A percentile compares a stretch with the other conserved stretches of the same genome.
These are phyloP conservation scores for Globodera rostochiensis DNA, from an alignment of 1,140 invertebrate genomes.

Conservation along the genomic window DNA sequence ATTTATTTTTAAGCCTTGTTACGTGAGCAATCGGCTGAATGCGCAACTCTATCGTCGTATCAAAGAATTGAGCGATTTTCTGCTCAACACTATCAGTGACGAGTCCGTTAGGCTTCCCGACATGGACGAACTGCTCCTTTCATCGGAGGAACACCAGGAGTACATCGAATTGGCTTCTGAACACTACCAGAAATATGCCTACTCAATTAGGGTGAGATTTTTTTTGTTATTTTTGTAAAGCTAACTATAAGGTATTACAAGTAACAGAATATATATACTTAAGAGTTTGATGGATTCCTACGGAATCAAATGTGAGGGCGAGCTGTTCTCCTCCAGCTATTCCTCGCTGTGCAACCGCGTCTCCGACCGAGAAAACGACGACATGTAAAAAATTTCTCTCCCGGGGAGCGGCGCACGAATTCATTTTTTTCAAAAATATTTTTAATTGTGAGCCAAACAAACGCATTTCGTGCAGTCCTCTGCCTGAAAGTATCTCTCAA, in stretches of 20 bases:
- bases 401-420: no score
- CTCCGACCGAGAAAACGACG: conserved; percentile 42
- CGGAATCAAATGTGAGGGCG: conserved; percentile 54
- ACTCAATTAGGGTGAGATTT: conserved; percentile 24
- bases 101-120: conserved; percentile 23
- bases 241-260: no score
- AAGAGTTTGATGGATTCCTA: conserved; percentile 56
- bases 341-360: conserved; percentile 37
- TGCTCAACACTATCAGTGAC: conserved; percentile 24
- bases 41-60: conserved; percentile 28
- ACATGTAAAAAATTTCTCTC: conserved; percentile 27
- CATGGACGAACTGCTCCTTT: conserved; percentile 23
- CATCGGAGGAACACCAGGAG: background rate
- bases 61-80: conserved; percentile 21
- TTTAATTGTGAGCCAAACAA: background rate
- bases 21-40: conserved; percentile 36
- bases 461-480: no score
- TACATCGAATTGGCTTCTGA: conserved; percentile 27
- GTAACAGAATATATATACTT: conserved; percentile 12
- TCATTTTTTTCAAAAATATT: background rate
- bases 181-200: conserved; percentile 29
- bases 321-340: conserved; percentile 47
- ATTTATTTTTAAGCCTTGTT: conserved; percentile 14
- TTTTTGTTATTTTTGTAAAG: background rate
- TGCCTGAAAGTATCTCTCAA: no score